phyloP scores from a whole-genome alignment of 2,888 invertebrate species.

The Mystacides longicornis region DNA sequence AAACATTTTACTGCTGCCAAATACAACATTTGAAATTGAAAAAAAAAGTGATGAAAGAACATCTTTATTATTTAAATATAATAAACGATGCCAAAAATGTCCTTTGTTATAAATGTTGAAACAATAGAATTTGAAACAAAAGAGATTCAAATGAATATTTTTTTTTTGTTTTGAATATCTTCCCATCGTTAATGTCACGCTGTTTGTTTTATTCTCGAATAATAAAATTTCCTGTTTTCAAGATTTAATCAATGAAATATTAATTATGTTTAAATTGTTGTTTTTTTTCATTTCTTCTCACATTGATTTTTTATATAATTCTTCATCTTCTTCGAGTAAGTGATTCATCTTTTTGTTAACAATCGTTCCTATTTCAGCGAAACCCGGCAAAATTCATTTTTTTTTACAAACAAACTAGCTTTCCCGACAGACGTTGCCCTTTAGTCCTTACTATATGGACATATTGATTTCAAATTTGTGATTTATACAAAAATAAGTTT shows the following conservation, averaged over 20 bases:
- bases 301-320: neutral
- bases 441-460: too few species aligned
- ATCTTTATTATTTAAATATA: neutral
- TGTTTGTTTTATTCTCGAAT: neutral
- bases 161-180: neutral
- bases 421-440: too few species aligned
- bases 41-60: neutral
- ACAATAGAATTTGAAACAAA: neutral
- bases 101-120: neutral
- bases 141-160: neutral
- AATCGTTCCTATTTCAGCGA: too few species aligned
- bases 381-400: too few species aligned
- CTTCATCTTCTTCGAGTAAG: too few species aligned
- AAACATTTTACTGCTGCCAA: too few species aligned
- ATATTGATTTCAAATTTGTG: too few species aligned
- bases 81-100: neutral
- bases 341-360: too few species aligned
- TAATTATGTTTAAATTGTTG: neutral
- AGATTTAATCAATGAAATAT: neutral
- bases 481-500: too few species aligned
- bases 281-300: neutral
- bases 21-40: too few species aligned
- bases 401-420: too few species aligned
- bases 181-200: neutral
- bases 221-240: neutral